Evolutionary conservation across 2,113 vertebrate genomes (phyloP), one percentile per base, ranked within the genome.

Genomic region (Cochlearius cochlearius): DNA sequence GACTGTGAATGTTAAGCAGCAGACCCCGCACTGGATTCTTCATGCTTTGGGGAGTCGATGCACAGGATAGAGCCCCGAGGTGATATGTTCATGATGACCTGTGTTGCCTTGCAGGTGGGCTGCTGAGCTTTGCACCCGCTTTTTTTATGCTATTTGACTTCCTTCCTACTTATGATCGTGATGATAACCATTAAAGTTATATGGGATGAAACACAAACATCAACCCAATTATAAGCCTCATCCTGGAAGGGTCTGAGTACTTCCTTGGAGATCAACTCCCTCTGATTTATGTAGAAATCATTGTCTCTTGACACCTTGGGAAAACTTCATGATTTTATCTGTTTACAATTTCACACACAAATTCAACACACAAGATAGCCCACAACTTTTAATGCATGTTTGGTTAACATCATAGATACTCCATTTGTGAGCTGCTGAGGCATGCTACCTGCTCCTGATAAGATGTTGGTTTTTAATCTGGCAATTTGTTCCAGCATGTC

Each of bases 341-440:
- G 36, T 60, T 88, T 66, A 62, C 39, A 88, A 39, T 63, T 95
- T 95, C 60, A 86, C 41, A 83, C 38, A 52, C 49, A 92, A 52
- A 63, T 86, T 68, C 18, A 78, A 41, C 34, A 47, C 26, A 77
- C 11, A 36, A 47, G 30, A 59, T 49, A 43, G 39, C 36, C 69
- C 45, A 38, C 47, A 72, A 60, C 58, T 86, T 59, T 23, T 66
- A 39, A 41, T 2, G 5, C 21, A 1, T 63, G 21, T 69, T 88
- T 80, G 25, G 15, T 77, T 77, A 32, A n/a, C 67, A 47, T 58
- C 64, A 50, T 9, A 49, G 60, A 29, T 84, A 53, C 25, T 77
- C 25, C 32, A 29, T 89, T 86, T 87, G 30, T 71, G 56, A 93
- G 56, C 73, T 84, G 32, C 68, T 72, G 60, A 92, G 68, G 74